Percentiles rank a stretch among this genome's conserved stretches.
Evolutionary conservation across 2,888 invertebrate genomes (phyloP).

Genomic region (Apotomis turbidana): DNA sequence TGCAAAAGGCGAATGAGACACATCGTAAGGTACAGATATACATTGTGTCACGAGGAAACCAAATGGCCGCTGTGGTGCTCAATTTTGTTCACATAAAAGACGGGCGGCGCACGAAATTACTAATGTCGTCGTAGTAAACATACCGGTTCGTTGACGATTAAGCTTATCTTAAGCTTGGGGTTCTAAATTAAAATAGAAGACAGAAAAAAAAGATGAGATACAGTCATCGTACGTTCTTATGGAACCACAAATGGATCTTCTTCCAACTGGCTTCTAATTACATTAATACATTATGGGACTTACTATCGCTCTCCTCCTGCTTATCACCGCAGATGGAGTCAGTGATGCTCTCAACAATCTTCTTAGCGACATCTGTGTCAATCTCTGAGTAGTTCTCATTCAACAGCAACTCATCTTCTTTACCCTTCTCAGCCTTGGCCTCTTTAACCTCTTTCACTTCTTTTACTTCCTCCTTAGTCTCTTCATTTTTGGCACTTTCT

Average conservation of each 20-base stretch:
- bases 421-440: constrained; percentile 55
- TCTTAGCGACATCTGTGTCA: constrained; percentile 94
- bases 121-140: too few species aligned
- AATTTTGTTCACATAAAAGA: too few species aligned
- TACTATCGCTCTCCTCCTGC: constrained; percentile 86
- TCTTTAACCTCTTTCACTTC: constrained; percentile 50
- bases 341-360: constrained; percentile 94
- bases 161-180: too few species aligned
- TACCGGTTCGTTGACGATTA: too few species aligned
- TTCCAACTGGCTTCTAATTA: background rate
- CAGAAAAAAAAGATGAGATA: too few species aligned
- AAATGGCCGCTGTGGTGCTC: too few species aligned
- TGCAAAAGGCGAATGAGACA: too few species aligned
- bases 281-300: constrained; percentile 49
- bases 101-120: too few species aligned
- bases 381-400: constrained; percentile 82
- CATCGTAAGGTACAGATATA: too few species aligned
- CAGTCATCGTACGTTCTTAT: too few species aligned
- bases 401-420: constrained; percentile 68
- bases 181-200: too few species aligned
- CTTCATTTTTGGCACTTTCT: constrained; percentile 55
- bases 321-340: constrained; percentile 91
- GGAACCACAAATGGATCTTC: background rate
- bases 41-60: too few species aligned
- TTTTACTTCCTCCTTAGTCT: constrained; percentile 46